Conservation (phyloP, 2,797 vertebrate genomes). For the Danio choprae region DNA sequence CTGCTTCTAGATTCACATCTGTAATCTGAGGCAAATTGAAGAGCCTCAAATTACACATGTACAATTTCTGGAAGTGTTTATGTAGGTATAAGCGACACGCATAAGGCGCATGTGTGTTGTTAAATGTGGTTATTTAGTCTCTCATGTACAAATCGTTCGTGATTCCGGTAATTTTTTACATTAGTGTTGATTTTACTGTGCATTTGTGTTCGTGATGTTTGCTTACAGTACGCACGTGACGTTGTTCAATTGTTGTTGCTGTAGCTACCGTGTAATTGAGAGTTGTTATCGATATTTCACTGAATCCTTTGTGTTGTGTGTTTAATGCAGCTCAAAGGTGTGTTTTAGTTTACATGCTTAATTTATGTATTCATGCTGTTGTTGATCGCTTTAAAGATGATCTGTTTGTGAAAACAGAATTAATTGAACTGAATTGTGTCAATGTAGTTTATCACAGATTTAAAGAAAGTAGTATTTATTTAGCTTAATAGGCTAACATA, state of each 20-base stretch:
- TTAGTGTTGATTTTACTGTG: neutral
- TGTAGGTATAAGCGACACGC: constrained; percentile 20
- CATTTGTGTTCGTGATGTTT: neutral
- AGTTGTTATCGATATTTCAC: neutral
- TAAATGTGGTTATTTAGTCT: neutral
- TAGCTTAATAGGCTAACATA: neutral
- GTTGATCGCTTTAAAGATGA: neutral
- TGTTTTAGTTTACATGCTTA: neutral
- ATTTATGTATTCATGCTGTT: neutral
- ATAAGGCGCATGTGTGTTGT: neutral
- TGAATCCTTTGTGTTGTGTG: neutral
- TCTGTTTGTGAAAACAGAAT: neutral
- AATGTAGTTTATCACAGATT: neutral
- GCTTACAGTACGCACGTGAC: neutral
- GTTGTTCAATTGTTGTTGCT: neutral
- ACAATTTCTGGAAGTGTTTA: constrained; percentile 3
- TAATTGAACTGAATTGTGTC: neutral
- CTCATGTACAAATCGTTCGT: neutral
- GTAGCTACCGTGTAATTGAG: neutral
- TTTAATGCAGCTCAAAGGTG: neutral
- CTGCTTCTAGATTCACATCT: constrained; percentile 11
- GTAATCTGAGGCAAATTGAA: constrained; percentile 1
- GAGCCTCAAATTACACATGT: constrained; percentile 1
- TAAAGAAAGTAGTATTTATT: neutral
- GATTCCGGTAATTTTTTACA: neutral